phyloP scores from a whole-genome alignment of 1,140 invertebrate genomes.

The Polypedilum pembai region DNA sequence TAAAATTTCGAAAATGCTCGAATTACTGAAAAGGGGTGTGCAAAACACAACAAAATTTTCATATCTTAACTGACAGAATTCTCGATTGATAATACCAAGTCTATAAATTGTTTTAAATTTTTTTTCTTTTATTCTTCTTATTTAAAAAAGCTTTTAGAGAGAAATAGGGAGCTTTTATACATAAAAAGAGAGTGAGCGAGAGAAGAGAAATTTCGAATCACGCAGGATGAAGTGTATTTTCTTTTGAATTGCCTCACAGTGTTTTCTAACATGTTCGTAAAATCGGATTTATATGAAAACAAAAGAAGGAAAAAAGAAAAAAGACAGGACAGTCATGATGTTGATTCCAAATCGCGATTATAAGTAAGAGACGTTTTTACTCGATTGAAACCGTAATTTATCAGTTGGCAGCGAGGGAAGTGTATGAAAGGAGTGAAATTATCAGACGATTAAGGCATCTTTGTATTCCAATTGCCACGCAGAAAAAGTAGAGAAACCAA shows the following conservation, averaged over 20 bases:
- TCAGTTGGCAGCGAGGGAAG: not conserved
- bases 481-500: no score
- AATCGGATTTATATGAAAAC: not conserved
- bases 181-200: not conserved
- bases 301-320: not conserved
- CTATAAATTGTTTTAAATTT: no score
- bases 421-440: not conserved
- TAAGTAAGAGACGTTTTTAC: not conserved
- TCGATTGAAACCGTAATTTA: not conserved
- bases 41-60: no score
- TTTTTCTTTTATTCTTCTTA: no score
- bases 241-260: not conserved
- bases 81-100: no score
- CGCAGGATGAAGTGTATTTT: not conserved
- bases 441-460: not conserved
- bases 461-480: no score
- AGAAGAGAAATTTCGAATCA: not conserved
- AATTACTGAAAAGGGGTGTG: no score
- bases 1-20: no score
- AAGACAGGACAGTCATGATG: not conserved
- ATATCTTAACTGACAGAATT: no score
- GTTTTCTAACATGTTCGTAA: not conserved
- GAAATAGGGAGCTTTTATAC: not conserved
- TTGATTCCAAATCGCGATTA: not conserved
- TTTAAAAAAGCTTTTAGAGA: not conserved